Conservation (phyloP, 2,113 vertebrate species). For the Arizona elegans region DNA sequence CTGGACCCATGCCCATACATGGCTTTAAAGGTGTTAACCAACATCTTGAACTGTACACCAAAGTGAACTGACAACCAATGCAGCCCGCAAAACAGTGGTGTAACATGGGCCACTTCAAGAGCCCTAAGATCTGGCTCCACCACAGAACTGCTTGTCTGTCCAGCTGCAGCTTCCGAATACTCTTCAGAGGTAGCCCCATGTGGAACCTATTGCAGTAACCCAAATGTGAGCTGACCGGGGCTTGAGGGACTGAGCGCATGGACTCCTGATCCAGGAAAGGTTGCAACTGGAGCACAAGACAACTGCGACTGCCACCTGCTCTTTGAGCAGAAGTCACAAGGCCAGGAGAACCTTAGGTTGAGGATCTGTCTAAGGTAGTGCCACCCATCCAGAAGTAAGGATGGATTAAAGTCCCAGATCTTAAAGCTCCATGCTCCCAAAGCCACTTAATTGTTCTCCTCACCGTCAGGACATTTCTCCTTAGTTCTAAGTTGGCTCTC, state of each 20-base stretch:
- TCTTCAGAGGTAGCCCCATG: not conserved
- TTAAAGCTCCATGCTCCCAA: not conserved
- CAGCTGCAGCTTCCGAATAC: not conserved
- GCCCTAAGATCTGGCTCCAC: too few species aligned
- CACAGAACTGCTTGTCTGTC: not conserved
- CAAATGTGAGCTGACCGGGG: not conserved
- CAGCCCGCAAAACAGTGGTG: too few species aligned
- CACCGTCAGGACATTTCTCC: not conserved
- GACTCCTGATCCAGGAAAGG: too few species aligned
- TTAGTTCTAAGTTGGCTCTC: not conserved
- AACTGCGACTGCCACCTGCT: not conserved
- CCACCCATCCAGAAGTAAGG: not conserved
- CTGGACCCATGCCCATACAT: not conserved
- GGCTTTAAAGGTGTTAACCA: too few species aligned
- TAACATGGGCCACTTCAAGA: too few species aligned
- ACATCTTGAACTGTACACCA: too few species aligned
- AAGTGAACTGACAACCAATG: too few species aligned
- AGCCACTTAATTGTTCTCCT: not conserved
- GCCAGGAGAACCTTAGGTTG: not conserved
- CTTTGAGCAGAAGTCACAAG: not conserved
- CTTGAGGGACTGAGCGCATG: too few species aligned
- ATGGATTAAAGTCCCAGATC: not conserved
- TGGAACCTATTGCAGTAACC: not conserved
- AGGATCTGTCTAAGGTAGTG: not conserved
- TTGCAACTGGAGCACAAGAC: not conserved